These are phyloP conservation scores for Rafetus swinhoei DNA, from an alignment of 2,113 vertebrate species.

Conservation along the genomic window DNA sequence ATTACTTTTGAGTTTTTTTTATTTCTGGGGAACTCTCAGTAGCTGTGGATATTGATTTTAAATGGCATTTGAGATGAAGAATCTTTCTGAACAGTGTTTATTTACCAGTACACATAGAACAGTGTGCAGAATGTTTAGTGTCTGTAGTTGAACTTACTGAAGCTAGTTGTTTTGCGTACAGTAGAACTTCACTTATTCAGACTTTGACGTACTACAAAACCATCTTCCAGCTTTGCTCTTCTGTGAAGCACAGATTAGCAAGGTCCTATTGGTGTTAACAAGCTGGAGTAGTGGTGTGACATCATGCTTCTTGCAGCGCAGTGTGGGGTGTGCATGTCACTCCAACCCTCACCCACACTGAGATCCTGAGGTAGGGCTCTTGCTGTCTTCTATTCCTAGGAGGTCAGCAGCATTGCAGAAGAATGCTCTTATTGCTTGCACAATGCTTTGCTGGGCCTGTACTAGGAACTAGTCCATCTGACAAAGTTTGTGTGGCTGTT, in stretches of 20 bases:
- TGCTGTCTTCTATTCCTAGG: neutral
- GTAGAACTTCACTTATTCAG: neutral
- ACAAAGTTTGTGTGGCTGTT: neutral
- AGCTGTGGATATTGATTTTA: neutral
- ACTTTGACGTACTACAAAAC: accelerated
- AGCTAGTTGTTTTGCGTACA: no score
- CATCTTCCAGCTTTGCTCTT: neutral
- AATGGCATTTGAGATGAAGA: neutral
- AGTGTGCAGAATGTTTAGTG: neutral
- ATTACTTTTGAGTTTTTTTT: neutral
- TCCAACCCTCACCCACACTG: neutral
- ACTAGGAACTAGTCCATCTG: neutral
- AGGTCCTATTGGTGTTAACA: neutral
- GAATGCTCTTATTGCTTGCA: neutral
- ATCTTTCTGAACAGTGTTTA: neutral
- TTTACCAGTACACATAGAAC: neutral
- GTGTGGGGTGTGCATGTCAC: accelerated
- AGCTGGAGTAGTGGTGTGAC: neutral
- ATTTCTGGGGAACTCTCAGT: neutral
- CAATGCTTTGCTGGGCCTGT: neutral
- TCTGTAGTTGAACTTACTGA: neutral
- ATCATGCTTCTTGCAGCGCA: accelerated
- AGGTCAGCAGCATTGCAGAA: neutral
- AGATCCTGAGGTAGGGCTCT: neutral
- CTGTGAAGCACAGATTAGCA: neutral